Conservation (phyloP, 2,888 invertebrate genomes). For the Lordiphosa andalusiaca region DNA sequence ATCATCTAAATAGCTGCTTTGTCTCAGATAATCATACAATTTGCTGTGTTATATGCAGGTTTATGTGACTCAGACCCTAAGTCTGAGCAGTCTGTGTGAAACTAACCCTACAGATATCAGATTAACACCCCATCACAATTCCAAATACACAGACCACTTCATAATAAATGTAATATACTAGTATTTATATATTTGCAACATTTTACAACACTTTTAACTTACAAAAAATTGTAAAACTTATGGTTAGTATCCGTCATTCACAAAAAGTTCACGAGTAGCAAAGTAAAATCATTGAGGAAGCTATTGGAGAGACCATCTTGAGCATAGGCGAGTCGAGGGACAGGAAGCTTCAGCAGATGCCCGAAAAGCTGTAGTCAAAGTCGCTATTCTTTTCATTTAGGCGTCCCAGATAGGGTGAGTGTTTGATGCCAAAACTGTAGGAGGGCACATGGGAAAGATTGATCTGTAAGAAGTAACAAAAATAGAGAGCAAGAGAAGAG, state of each 20-base stretch:
- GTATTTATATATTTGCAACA: constrained; percentile 45
- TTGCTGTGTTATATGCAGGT: too few relatives aligned
- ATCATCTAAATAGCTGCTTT: too few relatives aligned
- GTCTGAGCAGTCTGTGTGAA: too few relatives aligned
- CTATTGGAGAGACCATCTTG: constrained; percentile 49
- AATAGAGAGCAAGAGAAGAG: neutral
- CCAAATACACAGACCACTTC: neutral
- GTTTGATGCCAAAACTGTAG: constrained; percentile 92
- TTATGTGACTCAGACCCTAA: too few relatives aligned
- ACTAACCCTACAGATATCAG: too few relatives aligned
- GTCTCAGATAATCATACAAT: too few relatives aligned
- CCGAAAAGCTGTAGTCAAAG: constrained; percentile 72
- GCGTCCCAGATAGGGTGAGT: constrained; percentile 87
- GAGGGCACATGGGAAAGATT: constrained; percentile 84
- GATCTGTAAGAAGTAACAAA: constrained; percentile 80
- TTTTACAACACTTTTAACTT: constrained; percentile 58
- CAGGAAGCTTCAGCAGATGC: constrained; percentile 67
- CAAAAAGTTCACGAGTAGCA: constrained; percentile 38
- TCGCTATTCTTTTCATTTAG: constrained; percentile 70
- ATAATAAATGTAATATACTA: constrained; percentile 15
- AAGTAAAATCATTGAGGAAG: constrained; percentile 40
- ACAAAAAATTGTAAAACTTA: constrained; percentile 55
- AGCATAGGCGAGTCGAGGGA: constrained; percentile 29
- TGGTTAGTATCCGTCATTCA: constrained; percentile 45
- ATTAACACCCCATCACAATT: too few relatives aligned